Base-by-base conservation (phyloP, 2,113 vertebrate species). In the Cryptoleucopteryx plumbea region DNA sequence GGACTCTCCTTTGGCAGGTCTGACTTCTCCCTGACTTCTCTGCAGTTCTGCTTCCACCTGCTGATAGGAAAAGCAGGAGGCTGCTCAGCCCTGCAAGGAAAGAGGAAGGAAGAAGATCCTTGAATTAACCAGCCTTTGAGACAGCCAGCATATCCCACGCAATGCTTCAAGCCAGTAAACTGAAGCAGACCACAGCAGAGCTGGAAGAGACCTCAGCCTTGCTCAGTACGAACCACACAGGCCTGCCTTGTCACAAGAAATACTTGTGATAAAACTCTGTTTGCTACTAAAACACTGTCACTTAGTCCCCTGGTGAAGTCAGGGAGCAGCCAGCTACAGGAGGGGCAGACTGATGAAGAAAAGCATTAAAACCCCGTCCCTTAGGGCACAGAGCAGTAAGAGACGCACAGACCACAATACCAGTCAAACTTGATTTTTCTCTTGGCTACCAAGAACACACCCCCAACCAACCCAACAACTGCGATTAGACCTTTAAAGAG, bases 131-230 rank as follows among this genome's bases (percentile, higher is more conserved):
- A 74, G 47, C 58, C 88, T 27, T 42, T 16, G 62, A 25, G 53
- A 75, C 25, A 34, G 25, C 40, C 61, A 61, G 52, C 13, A 11
- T 2, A 16, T 18, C 18, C 32, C 21, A 0, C 1, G 7, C 21
- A 80, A 19, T 0, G 45, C 77, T 66, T 26, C 50, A 16, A 34
- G 29, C 6, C 73, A 83, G 58, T 8, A 67, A 82, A 55, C 7
- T 3, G 27, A 66, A 40, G n/a, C 48, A 59, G 71, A 43, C 59
- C 16, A 14, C 14, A 50, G 40, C 3, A 1, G 1, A 63, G 65
- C 43, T 4, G 79, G 40, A 50, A 66, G 21, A 74, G 13, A 48
- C 40, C 50, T 71, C 45, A 52, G 45, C 19, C 56, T 62, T 10
- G 15, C 55, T 61, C 55, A 42, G 19, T 14, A 53, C n/a, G 38